Evolutionary conservation across 2,888 invertebrate genomes (phyloP).

Genomic region (Beris chalybata): DNA sequence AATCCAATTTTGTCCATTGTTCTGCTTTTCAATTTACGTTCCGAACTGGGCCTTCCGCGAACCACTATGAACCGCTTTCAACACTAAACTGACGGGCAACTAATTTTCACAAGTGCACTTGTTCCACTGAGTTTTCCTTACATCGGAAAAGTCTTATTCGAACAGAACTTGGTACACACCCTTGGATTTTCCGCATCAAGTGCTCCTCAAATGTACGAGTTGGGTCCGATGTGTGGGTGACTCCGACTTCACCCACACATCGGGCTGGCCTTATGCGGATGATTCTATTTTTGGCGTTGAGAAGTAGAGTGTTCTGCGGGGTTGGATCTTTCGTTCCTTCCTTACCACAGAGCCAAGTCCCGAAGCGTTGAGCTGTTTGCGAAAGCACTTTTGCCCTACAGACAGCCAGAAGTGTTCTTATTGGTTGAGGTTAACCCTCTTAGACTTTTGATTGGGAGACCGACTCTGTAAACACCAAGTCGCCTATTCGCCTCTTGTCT

Average conservation of each 20-base stretch:
- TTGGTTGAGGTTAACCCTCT: slow-evolving; percentile 39
- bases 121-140: slow-evolving; percentile 32
- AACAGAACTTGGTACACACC: slow-evolving; percentile 30
- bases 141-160: slow-evolving; percentile 26
- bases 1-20: slow-evolving; percentile 37
- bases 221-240: neutral
- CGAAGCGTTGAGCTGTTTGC: slow-evolving; percentile 23
- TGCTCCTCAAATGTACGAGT: slow-evolving; percentile 34
- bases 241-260: slow-evolving; percentile 19
- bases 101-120: slow-evolving; percentile 36
- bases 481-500: slow-evolving; percentile 19
- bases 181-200: slow-evolving; percentile 37
- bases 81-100: slow-evolving; percentile 14
- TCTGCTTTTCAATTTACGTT: neutral
- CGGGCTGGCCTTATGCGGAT: slow-evolving; percentile 7
- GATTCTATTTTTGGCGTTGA: slow-evolving; percentile 20
- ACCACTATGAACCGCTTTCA: slow-evolving; percentile 1
- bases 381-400: slow-evolving; percentile 18
- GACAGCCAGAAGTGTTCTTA: slow-evolving; percentile 35
- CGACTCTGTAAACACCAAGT: slow-evolving; percentile 20
- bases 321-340: slow-evolving; percentile 9
- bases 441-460: slow-evolving; percentile 38
- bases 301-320: neutral
- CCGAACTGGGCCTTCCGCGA: neutral
- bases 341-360: slow-evolving; percentile 13